Conservation (phyloP, 2,113 vertebrate genomes). For the Oreotrochilus melanogaster region DNA sequence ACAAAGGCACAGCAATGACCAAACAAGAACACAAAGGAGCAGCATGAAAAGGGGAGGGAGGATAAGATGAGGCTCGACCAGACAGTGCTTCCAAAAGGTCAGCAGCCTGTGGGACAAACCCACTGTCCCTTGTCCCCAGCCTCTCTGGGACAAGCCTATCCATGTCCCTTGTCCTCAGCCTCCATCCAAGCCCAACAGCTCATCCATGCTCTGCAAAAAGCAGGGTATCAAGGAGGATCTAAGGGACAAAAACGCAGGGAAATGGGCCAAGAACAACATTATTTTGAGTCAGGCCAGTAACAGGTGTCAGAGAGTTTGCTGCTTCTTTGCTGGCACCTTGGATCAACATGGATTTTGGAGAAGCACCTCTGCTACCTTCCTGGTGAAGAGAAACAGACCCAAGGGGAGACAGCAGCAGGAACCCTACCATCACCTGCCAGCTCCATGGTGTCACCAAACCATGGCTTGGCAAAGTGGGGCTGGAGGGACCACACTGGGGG, state of each 20-base stretch:
- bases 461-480: fast-evolving
- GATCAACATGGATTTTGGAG: fast-evolving
- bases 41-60: background rate
- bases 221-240: background rate
- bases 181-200: background rate
- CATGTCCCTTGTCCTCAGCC: background rate
- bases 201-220: background rate
- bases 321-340: background rate
- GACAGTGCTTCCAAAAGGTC: background rate
- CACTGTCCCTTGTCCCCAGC: background rate
- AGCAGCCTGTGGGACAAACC: background rate
- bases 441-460: fast-evolving
- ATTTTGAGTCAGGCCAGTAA: background rate
- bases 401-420: fast-evolving
- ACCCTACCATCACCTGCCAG: fast-evolving
- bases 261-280: background rate
- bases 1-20: slow-evolving; percentile 46
- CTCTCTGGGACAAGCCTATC: background rate
- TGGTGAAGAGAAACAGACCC: background rate
- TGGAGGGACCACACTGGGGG: fast-evolving
- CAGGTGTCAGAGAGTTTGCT: background rate
- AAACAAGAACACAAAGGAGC: slow-evolving; percentile 60
- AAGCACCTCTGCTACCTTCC: background rate
- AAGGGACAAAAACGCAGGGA: background rate
- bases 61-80: background rate